A percentile compares a stretch with the other conserved stretches of the same genome.
Conservation (phyloP, 2,888 invertebrate species). For the Nezara viridula region DNA sequence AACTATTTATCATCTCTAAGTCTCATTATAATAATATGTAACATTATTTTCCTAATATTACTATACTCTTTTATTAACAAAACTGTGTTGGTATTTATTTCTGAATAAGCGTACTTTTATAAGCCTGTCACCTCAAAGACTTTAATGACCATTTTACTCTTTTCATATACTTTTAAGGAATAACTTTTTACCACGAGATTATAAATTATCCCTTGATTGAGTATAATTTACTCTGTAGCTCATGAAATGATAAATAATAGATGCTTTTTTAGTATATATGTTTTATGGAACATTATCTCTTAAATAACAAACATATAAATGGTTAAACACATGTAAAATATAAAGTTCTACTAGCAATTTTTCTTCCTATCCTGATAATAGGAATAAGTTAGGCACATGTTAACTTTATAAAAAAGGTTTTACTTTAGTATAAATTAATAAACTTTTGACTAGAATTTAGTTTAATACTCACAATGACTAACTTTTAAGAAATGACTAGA, state of each 20-base stretch:
- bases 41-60: constrained; percentile 47
- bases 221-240: constrained; percentile 14
- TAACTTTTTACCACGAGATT: not conserved
- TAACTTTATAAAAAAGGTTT: constrained; percentile 52
- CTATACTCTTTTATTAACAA: constrained; percentile 48
- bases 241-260: constrained; percentile 9
- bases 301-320: constrained; percentile 17
- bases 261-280: constrained; percentile 22
- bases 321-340: constrained; percentile 42
- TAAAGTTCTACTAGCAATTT: constrained; percentile 11
- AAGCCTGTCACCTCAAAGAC: constrained; percentile 43
- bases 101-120: constrained; percentile 48
- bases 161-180: constrained; percentile 9
- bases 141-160: constrained; percentile 31
- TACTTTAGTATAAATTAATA: constrained; percentile 53
- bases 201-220: constrained; percentile 18
- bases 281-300: constrained; percentile 32
- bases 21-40: constrained; percentile 43
- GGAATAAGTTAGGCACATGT: constrained; percentile 52
- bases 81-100: constrained; percentile 46
- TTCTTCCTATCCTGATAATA: constrained; percentile 34
- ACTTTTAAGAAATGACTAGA: constrained; percentile 54
- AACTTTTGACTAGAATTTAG: constrained; percentile 47
- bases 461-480: constrained; percentile 41
- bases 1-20: constrained; percentile 11